Conservation (phyloP, 2,113 vertebrate genomes). For the Rhipidura dahli region DNA sequence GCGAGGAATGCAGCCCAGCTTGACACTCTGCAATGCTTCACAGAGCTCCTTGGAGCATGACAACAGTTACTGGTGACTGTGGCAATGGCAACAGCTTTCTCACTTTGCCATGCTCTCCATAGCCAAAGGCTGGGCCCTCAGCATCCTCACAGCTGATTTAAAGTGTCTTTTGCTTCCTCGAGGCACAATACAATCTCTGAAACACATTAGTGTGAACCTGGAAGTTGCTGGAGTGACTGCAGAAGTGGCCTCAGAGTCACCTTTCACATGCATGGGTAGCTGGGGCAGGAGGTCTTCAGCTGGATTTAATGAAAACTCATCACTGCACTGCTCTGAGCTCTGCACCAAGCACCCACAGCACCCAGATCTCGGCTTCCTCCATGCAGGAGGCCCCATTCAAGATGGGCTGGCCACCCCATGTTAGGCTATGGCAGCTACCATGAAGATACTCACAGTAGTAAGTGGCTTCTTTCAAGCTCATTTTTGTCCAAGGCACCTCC, state of each 20-base stretch:
- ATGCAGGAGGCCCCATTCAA: neutral
- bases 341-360: neutral
- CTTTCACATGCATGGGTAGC: neutral
- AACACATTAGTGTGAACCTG: neutral
- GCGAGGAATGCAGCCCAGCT: constrained; percentile 47
- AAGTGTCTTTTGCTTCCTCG: neutral
- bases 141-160: neutral
- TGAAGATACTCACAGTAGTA: constrained; percentile 87
- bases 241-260: neutral
- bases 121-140: constrained; percentile 2
- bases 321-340: neutral
- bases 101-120: neutral
- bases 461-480: constrained; percentile 91
- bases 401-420: neutral
- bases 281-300: neutral
- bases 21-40: neutral
- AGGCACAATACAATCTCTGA: neutral
- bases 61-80: constrained; percentile 1
- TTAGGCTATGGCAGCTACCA: neutral
- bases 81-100: neutral
- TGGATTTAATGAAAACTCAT: neutral
- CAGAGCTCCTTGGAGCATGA: neutral
- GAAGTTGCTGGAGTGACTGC: neutral
- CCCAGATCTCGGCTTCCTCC: neutral
- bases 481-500: constrained; percentile 92